These are phyloP conservation scores for Scaptomyza reducta DNA, from an alignment of 2,888 invertebrate genomes.

Conservation along the genomic window DNA sequence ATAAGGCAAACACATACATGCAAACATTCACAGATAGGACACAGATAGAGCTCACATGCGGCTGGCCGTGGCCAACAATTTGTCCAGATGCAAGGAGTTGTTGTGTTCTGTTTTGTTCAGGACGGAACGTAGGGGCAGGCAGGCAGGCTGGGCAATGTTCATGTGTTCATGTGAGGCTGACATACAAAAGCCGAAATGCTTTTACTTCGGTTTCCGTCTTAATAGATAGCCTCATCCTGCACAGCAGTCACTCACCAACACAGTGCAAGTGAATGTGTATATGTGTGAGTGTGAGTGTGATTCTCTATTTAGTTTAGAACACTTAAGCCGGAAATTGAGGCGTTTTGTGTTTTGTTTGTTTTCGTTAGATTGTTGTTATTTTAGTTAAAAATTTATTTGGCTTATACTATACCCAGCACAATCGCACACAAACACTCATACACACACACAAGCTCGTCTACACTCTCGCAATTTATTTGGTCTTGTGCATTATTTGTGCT, in stretches of 20 bases:
- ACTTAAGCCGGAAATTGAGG: conserved; percentile 80
- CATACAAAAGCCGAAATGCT: conserved; percentile 73
- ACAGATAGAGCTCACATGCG: conserved; percentile 28
- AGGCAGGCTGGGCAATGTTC: conserved; percentile 12
- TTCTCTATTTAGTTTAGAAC: conserved; percentile 76
- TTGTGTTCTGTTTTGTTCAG: conserved; percentile 2
- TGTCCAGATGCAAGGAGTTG: conserved; percentile 57
- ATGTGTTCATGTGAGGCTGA: conserved; percentile 36
- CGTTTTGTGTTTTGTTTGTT: conserved; percentile 78
- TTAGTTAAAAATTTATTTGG: conserved; percentile 81
- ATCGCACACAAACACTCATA: conserved; percentile 30
- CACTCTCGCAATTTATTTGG: conserved; percentile 59
- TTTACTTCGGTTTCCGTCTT: conserved; percentile 77
- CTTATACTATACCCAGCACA: conserved; percentile 33
- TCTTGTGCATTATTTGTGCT: conserved; percentile 57
- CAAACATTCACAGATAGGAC: conserved; percentile 11
- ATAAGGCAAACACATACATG: conserved; percentile 46
- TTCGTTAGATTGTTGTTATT: conserved; percentile 77
- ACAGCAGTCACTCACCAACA: conserved; percentile 13
- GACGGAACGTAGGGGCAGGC: conserved; percentile 5
- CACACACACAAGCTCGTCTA: conserved; percentile 3
- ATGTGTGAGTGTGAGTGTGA: conserved; percentile 32
- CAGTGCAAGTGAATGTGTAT: conserved; percentile 15
- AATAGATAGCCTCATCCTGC: conserved; percentile 54
- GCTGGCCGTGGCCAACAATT: conserved; percentile 63